phyloP scores from a whole-genome alignment of 2,113 vertebrate genomes.

The Pantherophis guttatus region DNA sequence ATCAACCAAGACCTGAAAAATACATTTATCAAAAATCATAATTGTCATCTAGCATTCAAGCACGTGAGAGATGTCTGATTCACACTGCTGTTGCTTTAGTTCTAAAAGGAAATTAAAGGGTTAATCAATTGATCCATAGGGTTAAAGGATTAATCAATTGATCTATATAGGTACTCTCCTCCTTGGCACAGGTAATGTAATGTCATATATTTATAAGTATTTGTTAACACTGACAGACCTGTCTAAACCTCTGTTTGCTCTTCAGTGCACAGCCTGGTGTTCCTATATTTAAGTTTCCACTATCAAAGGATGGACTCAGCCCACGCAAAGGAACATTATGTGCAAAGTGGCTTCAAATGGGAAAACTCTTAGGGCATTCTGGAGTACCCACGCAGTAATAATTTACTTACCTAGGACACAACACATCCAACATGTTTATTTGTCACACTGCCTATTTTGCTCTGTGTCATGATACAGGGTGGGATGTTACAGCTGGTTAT shows the following conservation, averaged over 20 bases:
- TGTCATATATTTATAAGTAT: neutral
- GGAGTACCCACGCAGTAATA: neutral
- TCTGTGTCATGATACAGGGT: neutral
- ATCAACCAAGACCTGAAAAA: neutral
- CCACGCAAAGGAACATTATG: neutral
- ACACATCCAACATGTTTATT: constrained; percentile 7
- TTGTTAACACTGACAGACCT: neutral
- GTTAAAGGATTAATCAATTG: neutral
- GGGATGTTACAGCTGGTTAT: neutral
- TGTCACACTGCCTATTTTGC: neutral
- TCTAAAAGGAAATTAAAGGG: neutral
- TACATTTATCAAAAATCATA: neutral
- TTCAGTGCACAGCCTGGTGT: neutral
- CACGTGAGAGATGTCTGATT: neutral
- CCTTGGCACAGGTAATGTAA: neutral
- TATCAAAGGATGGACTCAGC: neutral
- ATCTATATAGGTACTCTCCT: neutral
- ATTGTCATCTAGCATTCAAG: neutral
- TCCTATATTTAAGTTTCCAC: neutral
- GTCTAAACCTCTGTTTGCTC: neutral
- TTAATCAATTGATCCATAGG: neutral
- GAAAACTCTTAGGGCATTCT: neutral
- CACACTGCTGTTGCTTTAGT: neutral
- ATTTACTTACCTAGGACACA: neutral
- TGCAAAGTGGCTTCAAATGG: neutral